phyloP scores from a whole-genome alignment of 2,113 vertebrate genomes.

The Scalopus aquaticus region DNA sequence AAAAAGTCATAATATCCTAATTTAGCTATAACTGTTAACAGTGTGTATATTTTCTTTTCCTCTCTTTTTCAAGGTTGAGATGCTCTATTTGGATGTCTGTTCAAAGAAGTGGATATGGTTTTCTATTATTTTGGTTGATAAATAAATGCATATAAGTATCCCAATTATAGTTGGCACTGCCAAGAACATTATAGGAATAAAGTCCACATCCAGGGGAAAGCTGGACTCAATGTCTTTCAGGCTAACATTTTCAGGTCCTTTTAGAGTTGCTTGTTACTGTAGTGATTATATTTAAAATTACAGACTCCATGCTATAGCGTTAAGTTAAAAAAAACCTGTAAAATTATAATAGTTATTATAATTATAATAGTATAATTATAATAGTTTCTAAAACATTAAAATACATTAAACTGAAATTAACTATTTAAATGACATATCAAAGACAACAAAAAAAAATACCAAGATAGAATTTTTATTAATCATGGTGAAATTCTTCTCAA shows the following conservation, averaged over 20 bases:
- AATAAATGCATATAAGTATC: neutral
- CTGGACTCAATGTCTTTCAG: neutral
- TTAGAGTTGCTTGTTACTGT: neutral
- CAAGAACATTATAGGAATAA: neutral
- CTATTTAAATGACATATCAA: constrained; percentile 6
- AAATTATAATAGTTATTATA: too few species aligned
- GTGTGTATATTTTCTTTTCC: neutral
- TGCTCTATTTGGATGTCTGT: neutral
- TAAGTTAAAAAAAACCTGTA: constrained; percentile 10
- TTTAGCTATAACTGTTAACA: neutral
- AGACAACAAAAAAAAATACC: neutral
- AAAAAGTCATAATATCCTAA: neutral
- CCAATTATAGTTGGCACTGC: neutral
- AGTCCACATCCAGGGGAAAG: neutral
- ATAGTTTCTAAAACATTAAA: neutral
- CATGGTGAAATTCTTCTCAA: constrained; percentile 75
- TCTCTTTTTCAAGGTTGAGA: neutral
- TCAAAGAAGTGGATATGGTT: neutral
- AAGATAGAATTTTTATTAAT: neutral
- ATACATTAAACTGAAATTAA: neutral
- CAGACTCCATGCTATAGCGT: neutral
- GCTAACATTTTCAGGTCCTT: neutral
- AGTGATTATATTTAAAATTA: constrained; percentile 21
- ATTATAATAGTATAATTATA: neutral
- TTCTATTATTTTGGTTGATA: constrained; percentile 39